Evolutionary conservation across 2,113 vertebrate genomes (phyloP).

Genomic region (Oryzias curvinotus): DNA sequence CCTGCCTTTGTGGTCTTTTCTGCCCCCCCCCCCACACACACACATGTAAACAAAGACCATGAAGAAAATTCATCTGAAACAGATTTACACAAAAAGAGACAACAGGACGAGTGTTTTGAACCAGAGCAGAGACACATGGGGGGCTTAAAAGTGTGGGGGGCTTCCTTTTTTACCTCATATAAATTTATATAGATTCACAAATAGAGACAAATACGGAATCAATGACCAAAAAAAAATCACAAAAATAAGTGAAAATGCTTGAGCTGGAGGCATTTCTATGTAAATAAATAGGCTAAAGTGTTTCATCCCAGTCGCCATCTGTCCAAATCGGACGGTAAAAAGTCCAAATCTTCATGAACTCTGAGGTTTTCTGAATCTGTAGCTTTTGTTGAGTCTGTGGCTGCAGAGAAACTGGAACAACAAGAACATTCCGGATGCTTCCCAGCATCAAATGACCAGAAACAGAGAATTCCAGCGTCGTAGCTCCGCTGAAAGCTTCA

Average conservation of each 20-base stretch:
- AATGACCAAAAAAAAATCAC: neutral
- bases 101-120: constrained; percentile 1
- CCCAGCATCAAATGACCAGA: too few relatives aligned
- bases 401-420: too few relatives aligned
- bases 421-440: too few relatives aligned
- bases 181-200: neutral
- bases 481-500: constrained; percentile 1
- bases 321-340: neutral
- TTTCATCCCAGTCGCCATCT: neutral
- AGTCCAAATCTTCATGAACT: neutral
- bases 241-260: neutral
- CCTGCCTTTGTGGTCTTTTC: constrained; percentile 18
- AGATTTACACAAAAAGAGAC: neutral
- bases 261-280: neutral
- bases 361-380: too few relatives aligned
- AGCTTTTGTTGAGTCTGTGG: too few relatives aligned
- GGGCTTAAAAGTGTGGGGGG: too few relatives aligned
- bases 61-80: constrained; percentile 33
- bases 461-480: neutral
- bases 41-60: constrained; percentile 46
- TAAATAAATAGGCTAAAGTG: neutral
- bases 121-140: constrained; percentile 28
- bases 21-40: neutral
- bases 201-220: neutral
- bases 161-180: neutral